These are phyloP conservation scores for Dendrolimus pini DNA, from an alignment of 2,888 invertebrate genomes.

Conservation along the genomic window DNA sequence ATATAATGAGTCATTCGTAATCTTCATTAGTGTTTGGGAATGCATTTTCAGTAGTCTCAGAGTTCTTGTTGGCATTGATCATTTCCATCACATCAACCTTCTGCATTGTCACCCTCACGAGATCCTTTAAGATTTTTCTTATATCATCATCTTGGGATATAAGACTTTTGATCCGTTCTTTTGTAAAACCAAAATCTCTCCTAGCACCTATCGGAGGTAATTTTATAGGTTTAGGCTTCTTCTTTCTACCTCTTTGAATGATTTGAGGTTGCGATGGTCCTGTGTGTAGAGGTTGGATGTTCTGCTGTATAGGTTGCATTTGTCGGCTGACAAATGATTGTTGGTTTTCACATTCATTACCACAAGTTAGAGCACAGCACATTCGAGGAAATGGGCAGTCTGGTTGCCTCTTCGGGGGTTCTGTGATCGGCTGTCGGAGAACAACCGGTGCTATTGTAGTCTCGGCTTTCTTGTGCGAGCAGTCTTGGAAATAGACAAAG, in stretches of 20 bases:
- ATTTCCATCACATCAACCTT: slow-evolving; percentile 54
- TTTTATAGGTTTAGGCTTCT: slow-evolving; percentile 22
- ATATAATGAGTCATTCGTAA: background rate
- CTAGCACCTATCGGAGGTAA: slow-evolving; percentile 27
- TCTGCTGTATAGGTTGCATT: slow-evolving; percentile 15
- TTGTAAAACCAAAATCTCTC: slow-evolving; percentile 42
- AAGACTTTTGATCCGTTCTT: slow-evolving; percentile 50
- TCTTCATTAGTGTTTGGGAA: background rate
- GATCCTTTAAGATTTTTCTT: slow-evolving; percentile 58
- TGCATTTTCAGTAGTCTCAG: slow-evolving; percentile 1
- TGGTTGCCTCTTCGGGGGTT: slow-evolving; percentile 8
- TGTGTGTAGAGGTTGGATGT: slow-evolving; percentile 3
- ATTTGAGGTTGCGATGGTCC: slow-evolving; percentile 11
- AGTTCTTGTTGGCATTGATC: slow-evolving; percentile 23
- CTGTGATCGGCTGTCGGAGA: background rate
- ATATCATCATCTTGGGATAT: slow-evolving; percentile 60
- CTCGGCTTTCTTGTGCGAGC: slow-evolving; percentile 31
- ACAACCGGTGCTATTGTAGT: slow-evolving; percentile 3
- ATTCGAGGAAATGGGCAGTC: slow-evolving; percentile 47
- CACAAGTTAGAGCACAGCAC: slow-evolving; percentile 58
- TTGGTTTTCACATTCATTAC: slow-evolving; percentile 33
- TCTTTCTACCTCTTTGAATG: slow-evolving; percentile 25
- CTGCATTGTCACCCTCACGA: slow-evolving; percentile 65
- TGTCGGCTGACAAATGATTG: slow-evolving; percentile 20
- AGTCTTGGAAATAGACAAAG: slow-evolving; percentile 57